These are phyloP conservation scores for Sciurus niger DNA, from an alignment of 2,113 vertebrate species.

Conservation along the genomic window DNA sequence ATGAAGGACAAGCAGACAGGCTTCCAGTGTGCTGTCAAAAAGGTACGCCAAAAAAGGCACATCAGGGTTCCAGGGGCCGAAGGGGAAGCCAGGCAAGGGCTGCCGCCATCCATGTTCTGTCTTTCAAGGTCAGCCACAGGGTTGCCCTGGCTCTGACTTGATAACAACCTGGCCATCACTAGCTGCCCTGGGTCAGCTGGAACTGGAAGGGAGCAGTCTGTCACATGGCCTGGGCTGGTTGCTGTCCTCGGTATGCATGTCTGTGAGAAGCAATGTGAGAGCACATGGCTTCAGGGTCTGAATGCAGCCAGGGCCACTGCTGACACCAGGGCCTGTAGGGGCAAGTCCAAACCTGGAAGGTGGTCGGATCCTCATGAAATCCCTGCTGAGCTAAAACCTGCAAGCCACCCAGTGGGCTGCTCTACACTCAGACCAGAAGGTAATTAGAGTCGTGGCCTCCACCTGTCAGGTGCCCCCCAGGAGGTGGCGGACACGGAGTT, in stretches of 20 bases:
- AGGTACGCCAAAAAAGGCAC: conserved; percentile 88
- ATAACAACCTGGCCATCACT: not conserved
- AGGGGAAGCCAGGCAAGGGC: not conserved
- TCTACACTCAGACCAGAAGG: not conserved
- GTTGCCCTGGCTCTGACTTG: not conserved
- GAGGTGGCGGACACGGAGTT: rapidly evolving
- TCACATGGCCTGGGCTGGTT: not conserved
- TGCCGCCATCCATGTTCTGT: not conserved
- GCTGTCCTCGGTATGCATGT: not conserved
- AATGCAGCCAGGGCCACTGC: not conserved
- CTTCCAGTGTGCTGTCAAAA: conserved; percentile 96
- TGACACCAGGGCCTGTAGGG: not conserved
- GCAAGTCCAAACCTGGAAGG: conserved; percentile 18
- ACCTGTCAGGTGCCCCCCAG: not conserved
- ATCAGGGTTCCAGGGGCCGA: not conserved
- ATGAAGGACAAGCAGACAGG: conserved; percentile 94
- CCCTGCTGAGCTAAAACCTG: not conserved
- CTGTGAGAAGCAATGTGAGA: not conserved
- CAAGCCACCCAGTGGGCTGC: not conserved
- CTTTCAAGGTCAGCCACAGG: not conserved
- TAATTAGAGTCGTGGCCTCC: not conserved
- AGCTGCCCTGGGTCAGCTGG: conserved; percentile 1
- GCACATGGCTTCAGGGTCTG: not conserved
- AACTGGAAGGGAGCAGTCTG: not conserved
- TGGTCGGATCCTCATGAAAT: not conserved